phyloP scores from a whole-genome alignment of 2,888 invertebrate genomes.

The Coecobrya sp. region DNA sequence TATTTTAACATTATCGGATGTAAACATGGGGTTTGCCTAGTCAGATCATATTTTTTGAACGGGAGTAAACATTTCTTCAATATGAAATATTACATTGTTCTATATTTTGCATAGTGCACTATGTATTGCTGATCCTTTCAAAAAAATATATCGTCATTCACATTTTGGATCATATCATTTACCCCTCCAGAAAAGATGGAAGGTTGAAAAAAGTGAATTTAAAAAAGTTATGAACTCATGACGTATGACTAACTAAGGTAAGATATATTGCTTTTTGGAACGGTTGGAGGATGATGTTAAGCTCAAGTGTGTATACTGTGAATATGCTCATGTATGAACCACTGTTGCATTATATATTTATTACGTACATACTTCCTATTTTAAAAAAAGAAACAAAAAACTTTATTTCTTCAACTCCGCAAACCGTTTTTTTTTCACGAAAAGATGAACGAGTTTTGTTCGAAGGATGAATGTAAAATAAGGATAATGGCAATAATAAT shows the following conservation, averaged over 20 bases:
- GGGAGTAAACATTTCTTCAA: not conserved
- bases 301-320: not conserved
- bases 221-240: conserved; percentile 58
- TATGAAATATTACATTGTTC: conserved; percentile 10
- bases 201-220: conserved; percentile 59
- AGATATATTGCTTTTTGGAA: conserved; percentile 47
- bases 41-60: no score
- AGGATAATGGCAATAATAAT: conserved; percentile 51
- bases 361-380: not conserved
- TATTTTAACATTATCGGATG: no score
- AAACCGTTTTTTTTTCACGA: conserved; percentile 1
- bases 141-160: conserved; percentile 6
- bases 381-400: not conserved
- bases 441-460: conserved; percentile 72
- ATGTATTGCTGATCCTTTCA: conserved; percentile 5
- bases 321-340: not conserved
- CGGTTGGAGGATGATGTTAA: conserved; percentile 9
- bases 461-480: conserved; percentile 66
- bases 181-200: conserved; percentile 4
- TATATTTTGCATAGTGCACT: not conserved
- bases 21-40: no score
- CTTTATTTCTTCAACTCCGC: conserved; percentile 21
- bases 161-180: conserved; percentile 2
- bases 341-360: not conserved
- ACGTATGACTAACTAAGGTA: conserved; percentile 61